Evolutionary conservation across 2,113 vertebrate genomes (phyloP).

Genomic region (Redunca redunca): DNA sequence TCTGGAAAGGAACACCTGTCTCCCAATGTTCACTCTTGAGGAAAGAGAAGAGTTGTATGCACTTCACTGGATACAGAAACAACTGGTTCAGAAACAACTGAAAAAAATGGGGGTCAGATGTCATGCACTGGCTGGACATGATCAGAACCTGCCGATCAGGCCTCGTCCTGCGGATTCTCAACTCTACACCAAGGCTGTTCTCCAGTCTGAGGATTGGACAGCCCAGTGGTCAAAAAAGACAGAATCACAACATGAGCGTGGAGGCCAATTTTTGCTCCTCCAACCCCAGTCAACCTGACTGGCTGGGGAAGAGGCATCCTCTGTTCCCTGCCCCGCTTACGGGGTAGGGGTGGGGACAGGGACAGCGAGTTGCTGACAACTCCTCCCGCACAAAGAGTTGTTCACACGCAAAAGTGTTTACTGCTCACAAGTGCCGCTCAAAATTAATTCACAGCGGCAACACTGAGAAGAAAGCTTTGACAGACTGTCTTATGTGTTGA

Average conservation of each 20-base stretch:
- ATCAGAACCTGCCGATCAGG: neutral
- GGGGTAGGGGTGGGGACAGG: neutral
- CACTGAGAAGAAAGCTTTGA: conserved; percentile 81
- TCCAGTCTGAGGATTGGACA: neutral
- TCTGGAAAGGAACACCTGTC: neutral
- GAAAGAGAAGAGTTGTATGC: neutral
- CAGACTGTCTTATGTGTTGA: conserved; percentile 84
- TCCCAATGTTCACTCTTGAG: neutral
- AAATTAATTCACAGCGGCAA: conserved; percentile 84
- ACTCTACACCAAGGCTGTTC: neutral
- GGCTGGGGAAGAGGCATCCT: conserved; percentile 37
- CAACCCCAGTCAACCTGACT: conserved; percentile 56
- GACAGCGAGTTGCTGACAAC: conserved; percentile 79
- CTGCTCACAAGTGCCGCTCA: conserved; percentile 80
- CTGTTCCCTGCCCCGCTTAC: neutral
- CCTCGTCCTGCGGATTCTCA: neutral
- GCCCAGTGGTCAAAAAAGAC: neutral
- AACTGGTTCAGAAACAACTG: neutral
- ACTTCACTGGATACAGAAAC: neutral
- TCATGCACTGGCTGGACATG: neutral
- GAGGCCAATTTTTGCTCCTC: conserved; percentile 17
- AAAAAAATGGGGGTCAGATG: neutral
- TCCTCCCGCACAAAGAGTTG: conserved; percentile 80
- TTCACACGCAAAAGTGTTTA: conserved; percentile 85
- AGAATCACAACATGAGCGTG: neutral